phyloP scores from a whole-genome alignment of 1,140 invertebrate species.

The Lanistes nyassanus region DNA sequence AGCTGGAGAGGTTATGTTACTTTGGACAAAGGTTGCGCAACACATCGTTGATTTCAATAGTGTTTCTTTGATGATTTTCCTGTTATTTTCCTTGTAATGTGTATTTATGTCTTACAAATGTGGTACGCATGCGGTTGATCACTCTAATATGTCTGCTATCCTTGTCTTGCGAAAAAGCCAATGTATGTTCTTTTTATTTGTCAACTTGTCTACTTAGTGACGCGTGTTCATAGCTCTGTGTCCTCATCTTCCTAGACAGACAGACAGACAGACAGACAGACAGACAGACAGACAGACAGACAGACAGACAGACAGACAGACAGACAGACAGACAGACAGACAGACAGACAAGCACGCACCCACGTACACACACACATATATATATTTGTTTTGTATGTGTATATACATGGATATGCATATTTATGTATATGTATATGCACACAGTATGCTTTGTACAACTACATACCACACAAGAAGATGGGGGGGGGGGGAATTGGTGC shows the following conservation, averaged over 20 bases:
- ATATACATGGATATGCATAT: constrained; percentile 9
- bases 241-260: not conserved
- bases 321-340: constrained; percentile 4
- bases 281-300: constrained; percentile 2
- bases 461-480: too few relatives aligned
- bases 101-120: too few relatives aligned
- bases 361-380: not conserved
- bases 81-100: too few relatives aligned
- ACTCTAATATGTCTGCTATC: too few relatives aligned
- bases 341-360: not conserved
- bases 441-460: too few relatives aligned
- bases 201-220: not conserved
- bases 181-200: not conserved
- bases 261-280: not conserved
- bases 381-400: constrained; percentile 7
- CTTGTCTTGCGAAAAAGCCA: not conserved
- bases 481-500: too few relatives aligned
- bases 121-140: too few relatives aligned
- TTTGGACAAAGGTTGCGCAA: too few relatives aligned
- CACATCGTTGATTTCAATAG: too few relatives aligned
- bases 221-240: not conserved
- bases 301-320: not conserved
- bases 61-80: too few relatives aligned
- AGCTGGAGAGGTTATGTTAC: too few relatives aligned
- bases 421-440: not conserved